Conservation (phyloP, 2,113 vertebrate genomes). For the Carassius gibelio region DNA sequence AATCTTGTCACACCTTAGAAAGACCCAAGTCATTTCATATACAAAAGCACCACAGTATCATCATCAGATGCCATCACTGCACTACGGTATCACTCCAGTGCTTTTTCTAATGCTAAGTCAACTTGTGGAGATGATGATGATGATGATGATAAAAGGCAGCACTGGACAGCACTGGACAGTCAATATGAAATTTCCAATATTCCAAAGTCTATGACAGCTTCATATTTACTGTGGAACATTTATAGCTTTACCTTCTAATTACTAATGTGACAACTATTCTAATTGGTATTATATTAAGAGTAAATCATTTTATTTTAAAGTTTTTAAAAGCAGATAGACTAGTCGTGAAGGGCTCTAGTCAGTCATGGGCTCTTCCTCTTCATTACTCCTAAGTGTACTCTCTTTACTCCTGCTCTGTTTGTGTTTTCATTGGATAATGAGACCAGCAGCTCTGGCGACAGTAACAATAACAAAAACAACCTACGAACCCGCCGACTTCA, state of each 20-base stretch:
- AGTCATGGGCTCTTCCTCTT: neutral
- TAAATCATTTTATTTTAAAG: too few species aligned
- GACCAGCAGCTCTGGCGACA: slow-evolving; percentile 59
- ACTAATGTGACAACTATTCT: too few species aligned
- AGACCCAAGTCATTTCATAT: neutral
- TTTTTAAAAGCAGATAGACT: neutral
- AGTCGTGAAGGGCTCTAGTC: neutral
- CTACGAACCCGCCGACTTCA: slow-evolving; percentile 60
- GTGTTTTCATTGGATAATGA: slow-evolving; percentile 63
- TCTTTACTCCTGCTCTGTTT: slow-evolving; percentile 40
- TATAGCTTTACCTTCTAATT: too few species aligned
- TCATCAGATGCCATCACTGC: neutral
- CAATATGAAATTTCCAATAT: too few species aligned
- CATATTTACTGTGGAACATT: too few species aligned
- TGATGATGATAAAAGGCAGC: too few species aligned
- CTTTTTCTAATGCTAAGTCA: neutral
- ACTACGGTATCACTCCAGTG: neutral
- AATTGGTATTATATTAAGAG: too few species aligned
- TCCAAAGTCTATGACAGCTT: too few species aligned
- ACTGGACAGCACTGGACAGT: too few species aligned
- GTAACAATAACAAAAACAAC: slow-evolving; percentile 62
- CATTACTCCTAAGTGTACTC: slow-evolving; percentile 23
- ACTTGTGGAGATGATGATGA: too few species aligned
- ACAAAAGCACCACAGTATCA: neutral
- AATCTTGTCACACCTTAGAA: neutral